A percentile compares a stretch with the other conserved stretches of the same genome.
phyloP scores from a whole-genome alignment of 2,113 vertebrate genomes.

The Gadus chalcogrammus region DNA sequence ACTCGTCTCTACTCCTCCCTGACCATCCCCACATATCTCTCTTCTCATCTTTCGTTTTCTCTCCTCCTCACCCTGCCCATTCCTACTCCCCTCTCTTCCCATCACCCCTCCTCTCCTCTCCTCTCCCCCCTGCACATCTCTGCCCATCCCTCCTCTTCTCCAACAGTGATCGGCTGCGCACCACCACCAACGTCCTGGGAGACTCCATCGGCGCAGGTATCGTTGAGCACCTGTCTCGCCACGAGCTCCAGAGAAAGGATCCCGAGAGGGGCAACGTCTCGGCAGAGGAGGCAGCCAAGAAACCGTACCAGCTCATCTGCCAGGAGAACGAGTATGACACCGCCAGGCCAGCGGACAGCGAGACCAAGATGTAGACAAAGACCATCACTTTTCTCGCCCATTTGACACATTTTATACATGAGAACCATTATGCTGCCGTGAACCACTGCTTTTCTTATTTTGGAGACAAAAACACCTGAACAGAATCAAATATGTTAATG shows the following conservation, averaged over 20 bases:
- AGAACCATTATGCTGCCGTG: too few species aligned
- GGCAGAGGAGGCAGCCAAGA: constrained; percentile 90
- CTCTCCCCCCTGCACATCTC: background rate
- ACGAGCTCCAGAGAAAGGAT: constrained; percentile 82
- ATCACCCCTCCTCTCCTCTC: background rate
- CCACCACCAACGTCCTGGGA: constrained; percentile 91
- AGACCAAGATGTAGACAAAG: constrained; percentile 89
- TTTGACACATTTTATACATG: too few species aligned
- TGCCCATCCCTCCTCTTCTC: constrained; percentile 9
- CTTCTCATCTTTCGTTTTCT: too few species aligned
- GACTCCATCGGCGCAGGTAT: constrained; percentile 95
- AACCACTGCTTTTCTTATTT: too few species aligned
- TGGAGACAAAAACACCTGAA: too few species aligned
- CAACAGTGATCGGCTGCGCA: constrained; percentile 89
- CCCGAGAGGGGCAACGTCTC: constrained; percentile 85
- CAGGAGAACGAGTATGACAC: constrained; percentile 80
- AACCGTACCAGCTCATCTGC: constrained; percentile 84
- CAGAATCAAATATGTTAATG: too few species aligned
- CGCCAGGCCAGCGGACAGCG: constrained; percentile 78
- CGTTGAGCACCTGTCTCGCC: constrained; percentile 89
- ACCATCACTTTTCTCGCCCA: too few species aligned
- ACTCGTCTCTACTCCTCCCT: too few species aligned
- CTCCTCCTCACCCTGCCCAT: too few species aligned
- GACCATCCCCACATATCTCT: too few species aligned
- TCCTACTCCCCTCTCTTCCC: background rate